Evolutionary conservation across 2,888 invertebrate genomes (phyloP).

Genomic region (Lamellibrachia columna): DNA sequence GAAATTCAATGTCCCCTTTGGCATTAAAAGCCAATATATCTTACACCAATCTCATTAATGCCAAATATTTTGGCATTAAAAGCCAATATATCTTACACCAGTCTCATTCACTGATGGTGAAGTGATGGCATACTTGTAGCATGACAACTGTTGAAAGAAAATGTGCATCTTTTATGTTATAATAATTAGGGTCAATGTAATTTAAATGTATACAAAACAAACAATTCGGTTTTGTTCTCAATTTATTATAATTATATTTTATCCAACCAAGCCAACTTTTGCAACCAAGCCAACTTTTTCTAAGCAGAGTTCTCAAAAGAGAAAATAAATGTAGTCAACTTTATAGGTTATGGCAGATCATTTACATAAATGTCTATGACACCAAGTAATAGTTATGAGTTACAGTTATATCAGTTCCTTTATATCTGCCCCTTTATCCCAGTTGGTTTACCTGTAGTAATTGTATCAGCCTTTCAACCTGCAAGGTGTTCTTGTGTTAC

Average conservation of each 20-base stretch:
- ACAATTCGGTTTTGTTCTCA: neutral
- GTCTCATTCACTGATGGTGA: neutral
- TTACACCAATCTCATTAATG: too few relatives aligned
- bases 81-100: too few relatives aligned
- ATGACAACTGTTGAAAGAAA: neutral
- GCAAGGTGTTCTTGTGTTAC: neutral
- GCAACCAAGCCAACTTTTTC: too few relatives aligned
- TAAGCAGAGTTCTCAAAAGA: neutral
- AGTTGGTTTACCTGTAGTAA: neutral
- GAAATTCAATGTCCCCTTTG: too few relatives aligned
- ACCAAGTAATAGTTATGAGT: neutral
- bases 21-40: too few relatives aligned
- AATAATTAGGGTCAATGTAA: neutral
- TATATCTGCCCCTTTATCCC: neutral
- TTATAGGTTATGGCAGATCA: too few relatives aligned
- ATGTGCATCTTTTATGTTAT: neutral
- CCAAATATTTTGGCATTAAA: too few relatives aligned
- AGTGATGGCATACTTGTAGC: neutral
- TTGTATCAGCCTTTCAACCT: neutral
- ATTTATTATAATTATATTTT: too few relatives aligned
- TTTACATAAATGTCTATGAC: too few relatives aligned
- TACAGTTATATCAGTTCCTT: neutral
- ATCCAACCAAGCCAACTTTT: neutral
- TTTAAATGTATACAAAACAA: neutral
- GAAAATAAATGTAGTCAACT: too few relatives aligned